Base-by-base conservation (phyloP, 1,140 invertebrate species). In the Probaryconus sp. region DNA sequence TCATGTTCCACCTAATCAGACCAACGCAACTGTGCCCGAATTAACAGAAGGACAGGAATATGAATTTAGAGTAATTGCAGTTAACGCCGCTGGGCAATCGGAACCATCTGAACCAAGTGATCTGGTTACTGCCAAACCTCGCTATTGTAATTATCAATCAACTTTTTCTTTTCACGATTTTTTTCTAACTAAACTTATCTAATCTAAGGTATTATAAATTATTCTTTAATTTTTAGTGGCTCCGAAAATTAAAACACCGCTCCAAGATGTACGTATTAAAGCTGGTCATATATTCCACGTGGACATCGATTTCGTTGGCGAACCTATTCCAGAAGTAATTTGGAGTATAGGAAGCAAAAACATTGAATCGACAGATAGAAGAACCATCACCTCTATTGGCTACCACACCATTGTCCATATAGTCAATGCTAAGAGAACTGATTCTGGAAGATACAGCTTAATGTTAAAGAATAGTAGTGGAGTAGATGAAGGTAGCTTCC, bases 81-180 rank as follows among this genome's bases (percentile, higher is more conserved):
- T 95, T 2, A 99, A 99, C 87, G 93, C 96, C 81, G 97, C 96
- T 38, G 98, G 98, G 24, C 93, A 95, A 79, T 98, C 97, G 35
- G 96, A 98, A 85, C 96, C 97, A 4, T 97, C 95, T 47, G 96
- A 97, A 81, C 94, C 97, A 28, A 97, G 95, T 21, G 94, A 98
- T 80, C 90, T 95, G 30, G 91, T 98, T 61, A 94, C 92, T 38
- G 94, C 93, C 45, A 97, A 97, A 81, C 92, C 95, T 64, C 92
- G 96, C 85, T 94, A 93, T 78, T 88, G 92, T 93, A 87, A 91
- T 50, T 47, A 48, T 21, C 14, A 40, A 26, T 68, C 20, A 14
- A 20, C 16, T 37, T 11, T 21, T 14, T 17, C 11, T 17, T 11
- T 21, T 53, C 17, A 24, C 35, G 1, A 42, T 48, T 28, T 24